Conservation (phyloP, 2,888 invertebrate species). For the Hirtodrosophila cameraria region DNA sequence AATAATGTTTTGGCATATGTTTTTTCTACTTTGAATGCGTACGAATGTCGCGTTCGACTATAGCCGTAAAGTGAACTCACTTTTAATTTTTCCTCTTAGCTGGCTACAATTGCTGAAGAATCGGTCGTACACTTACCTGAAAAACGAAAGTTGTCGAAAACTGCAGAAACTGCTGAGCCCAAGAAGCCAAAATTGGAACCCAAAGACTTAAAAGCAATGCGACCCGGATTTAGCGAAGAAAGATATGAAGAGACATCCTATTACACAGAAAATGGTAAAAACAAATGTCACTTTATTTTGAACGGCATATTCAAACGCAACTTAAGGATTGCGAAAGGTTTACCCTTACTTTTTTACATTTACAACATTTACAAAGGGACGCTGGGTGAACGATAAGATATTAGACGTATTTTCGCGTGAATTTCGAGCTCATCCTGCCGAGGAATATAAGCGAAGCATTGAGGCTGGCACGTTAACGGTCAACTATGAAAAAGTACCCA, state of each 20-base stretch:
- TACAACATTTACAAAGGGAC: constrained; percentile 96
- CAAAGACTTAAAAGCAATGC: constrained; percentile 94
- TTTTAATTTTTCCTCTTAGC: constrained; percentile 25
- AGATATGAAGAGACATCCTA: constrained; percentile 97
- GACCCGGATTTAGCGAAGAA: constrained; percentile 96
- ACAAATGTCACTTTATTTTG: constrained; percentile 1
- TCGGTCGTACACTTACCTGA: constrained; percentile 16
- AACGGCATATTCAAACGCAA: constrained; percentile 34
- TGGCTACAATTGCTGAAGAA: constrained; percentile 15
- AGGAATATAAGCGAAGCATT: constrained; percentile 95
- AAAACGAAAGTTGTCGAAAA: constrained; percentile 44
- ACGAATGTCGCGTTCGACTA: no score
- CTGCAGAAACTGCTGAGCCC: background rate
- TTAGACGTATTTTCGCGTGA: constrained; percentile 96
- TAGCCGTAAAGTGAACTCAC: background rate
- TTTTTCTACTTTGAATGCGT: no score
- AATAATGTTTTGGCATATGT: no score
- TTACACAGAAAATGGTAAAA: constrained; percentile 96
- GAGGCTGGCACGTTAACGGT: constrained; percentile 95
- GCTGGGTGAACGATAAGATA: constrained; percentile 96
- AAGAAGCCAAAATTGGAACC: constrained; percentile 91
- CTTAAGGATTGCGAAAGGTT: constrained; percentile 92
- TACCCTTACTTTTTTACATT: constrained; percentile 98
- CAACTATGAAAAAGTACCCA: constrained; percentile 95
- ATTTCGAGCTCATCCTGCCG: constrained; percentile 95